Base-by-base conservation (phyloP, 2,113 vertebrate genomes). In the rabbit (Oryctolagus cuniculus) region DNA sequence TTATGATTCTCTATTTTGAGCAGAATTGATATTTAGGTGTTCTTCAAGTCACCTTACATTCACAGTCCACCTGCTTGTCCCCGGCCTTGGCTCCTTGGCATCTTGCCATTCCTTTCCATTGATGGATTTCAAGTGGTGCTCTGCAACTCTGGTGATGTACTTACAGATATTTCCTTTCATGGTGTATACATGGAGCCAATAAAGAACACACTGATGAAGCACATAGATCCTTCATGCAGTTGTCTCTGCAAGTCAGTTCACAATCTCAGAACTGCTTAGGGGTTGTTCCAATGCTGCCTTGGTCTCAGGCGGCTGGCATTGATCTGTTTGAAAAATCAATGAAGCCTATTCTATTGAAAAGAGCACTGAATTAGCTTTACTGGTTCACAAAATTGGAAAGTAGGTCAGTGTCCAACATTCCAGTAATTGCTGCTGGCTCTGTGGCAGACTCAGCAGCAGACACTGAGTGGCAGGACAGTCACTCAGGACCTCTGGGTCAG, bases 311-410 rank as follows among this genome's bases (percentile, higher is more conserved):
- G 7, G 44, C 44, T 93, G 82, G 64, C 69, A 89, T 64, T 87
- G 93, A 97, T 90, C 36, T 80, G 53, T 44, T 84, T 79, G 74
- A 84, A 96, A 90, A 95, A 95, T 95, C 96, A 97, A 70, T 97
- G 85, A 96, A 92, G 58, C 87, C 38, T 85, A 53, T 93, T 73
- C 91, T 95, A 93, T 89, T 90, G 72, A 95, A 95, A 93, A 93
- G 51, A 96, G 66, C 82, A 89, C 70, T 73, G 58, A 87, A 93
- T 96, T 95, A 96, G 79, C 64, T 93, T 87, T 92, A 89, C 85
- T 92, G 70, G 75, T 96, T 96, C 80, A 95, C 51, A 93, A 95
- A 92, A 83, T 61, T 93, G 67, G 79, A 94, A 97, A 97, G 92
- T 96, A 97, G 97, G 96, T 96, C 90, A 94, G 63, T 75, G 61